Conservation (phyloP, 2,113 vertebrate species). For the Himantopus leucocephalus region DNA sequence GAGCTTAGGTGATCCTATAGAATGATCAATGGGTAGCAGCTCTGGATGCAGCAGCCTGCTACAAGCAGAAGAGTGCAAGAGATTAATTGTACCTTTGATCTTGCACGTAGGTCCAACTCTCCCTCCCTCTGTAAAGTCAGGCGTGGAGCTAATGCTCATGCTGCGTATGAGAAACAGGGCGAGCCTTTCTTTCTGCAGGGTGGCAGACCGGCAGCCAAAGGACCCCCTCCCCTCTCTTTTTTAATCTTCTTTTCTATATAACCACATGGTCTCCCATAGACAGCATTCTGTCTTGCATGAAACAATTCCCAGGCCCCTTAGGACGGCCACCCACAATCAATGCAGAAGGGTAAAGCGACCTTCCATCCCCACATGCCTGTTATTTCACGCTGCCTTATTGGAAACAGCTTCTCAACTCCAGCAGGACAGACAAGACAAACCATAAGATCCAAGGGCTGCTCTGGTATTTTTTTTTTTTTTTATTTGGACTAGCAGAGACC, state of each 20-base stretch:
- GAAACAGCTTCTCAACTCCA: constrained; percentile 45
- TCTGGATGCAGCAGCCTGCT: neutral
- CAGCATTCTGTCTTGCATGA: neutral
- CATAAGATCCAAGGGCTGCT: neutral
- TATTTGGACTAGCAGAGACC: neutral
- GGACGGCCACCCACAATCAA: constrained; percentile 50
- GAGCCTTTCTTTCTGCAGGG: neutral
- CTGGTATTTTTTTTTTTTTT: neutral
- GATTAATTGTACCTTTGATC: constrained; percentile 25
- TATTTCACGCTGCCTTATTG: constrained; percentile 52
- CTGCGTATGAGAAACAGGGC: neutral
- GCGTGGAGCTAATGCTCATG: neutral
- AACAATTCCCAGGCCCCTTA: constrained; percentile 36
- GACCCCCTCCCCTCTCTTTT: neutral
- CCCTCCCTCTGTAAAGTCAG: neutral
- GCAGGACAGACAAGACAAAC: constrained; percentile 37
- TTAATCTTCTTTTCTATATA: neutral
- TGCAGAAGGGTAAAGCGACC: constrained; percentile 19
- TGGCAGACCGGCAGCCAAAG: neutral
- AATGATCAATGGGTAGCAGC: neutral
- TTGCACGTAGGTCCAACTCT: neutral
- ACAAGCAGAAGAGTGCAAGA: neutral
- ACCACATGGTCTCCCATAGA: neutral
- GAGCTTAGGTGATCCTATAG: neutral
- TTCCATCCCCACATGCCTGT: constrained; percentile 44